Conservation (phyloP, 2,113 vertebrate genomes). For the Leptobrachium ailaonicum region DNA sequence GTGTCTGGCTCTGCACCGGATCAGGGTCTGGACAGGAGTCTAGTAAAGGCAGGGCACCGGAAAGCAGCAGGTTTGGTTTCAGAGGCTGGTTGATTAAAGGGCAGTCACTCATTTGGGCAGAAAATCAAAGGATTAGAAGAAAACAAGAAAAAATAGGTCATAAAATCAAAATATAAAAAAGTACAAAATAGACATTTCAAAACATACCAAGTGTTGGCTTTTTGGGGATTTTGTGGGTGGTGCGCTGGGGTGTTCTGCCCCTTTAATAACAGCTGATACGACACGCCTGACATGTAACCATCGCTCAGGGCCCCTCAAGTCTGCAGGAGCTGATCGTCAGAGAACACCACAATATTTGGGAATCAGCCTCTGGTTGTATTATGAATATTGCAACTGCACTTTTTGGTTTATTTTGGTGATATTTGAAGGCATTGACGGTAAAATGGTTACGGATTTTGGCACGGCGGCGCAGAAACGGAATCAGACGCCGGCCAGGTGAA, state of each 20-base stretch:
- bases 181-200: too few relatives aligned
- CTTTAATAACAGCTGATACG: neutral
- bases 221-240: too few relatives aligned
- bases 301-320: conserved; percentile 20
- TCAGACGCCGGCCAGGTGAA: too few relatives aligned
- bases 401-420: conserved; percentile 8
- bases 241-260: neutral
- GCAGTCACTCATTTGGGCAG: neutral
- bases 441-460: too few relatives aligned
- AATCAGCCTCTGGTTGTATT: neutral
- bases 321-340: conserved; percentile 33
- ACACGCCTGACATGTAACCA: neutral
- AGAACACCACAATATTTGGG: conserved; percentile 56
- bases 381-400: conserved; percentile 20
- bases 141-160: neutral
- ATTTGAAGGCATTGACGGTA: too few relatives aligned
- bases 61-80: too few relatives aligned
- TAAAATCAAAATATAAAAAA: neutral
- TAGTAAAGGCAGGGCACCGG: too few relatives aligned
- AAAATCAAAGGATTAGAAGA: neutral
- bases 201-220: too few relatives aligned
- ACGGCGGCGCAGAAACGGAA: too few relatives aligned
- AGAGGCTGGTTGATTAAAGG: too few relatives aligned
- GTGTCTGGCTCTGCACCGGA: too few relatives aligned
- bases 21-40: too few relatives aligned